Evolutionary conservation across 2,888 invertebrate genomes (phyloP).

Genomic region (Thumatha senex): DNA sequence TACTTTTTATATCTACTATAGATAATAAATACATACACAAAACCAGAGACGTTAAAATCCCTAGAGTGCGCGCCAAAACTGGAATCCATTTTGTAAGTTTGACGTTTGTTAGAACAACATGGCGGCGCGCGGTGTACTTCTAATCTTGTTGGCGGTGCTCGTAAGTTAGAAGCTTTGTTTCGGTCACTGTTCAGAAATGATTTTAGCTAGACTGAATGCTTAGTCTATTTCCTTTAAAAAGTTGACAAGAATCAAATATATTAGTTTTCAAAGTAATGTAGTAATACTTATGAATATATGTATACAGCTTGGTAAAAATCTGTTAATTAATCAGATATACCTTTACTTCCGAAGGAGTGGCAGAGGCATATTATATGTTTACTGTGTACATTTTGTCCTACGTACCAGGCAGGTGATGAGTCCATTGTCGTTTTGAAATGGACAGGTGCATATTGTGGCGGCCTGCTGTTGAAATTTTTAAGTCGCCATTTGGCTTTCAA

Average conservation of each 20-base stretch:
- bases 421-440: no score
- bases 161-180: constrained; percentile 39
- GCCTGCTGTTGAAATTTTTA: no score
- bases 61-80: constrained; percentile 41
- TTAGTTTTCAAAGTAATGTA: background rate
- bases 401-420: no score
- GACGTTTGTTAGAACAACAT: constrained; percentile 69
- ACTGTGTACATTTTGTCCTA: no score
- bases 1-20: no score
- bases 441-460: no score
- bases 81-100: constrained; percentile 79
- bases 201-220: constrained; percentile 20
- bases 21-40: no score
- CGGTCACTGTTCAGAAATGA: constrained; percentile 23
- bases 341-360: no score
- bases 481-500: no score
- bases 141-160: constrained; percentile 68
- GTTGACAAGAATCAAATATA: background rate
- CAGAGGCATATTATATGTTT: no score
- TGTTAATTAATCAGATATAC: no score
- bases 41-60: constrained; percentile 41
- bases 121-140: constrained; percentile 52
- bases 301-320: background rate
- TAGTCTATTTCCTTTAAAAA: background rate
- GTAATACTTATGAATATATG: background rate